Evolutionary conservation across 2,797 vertebrate genomes (phyloP), one percentile per base, ranked within the genome.

Genomic region (Periparus ater): DNA sequence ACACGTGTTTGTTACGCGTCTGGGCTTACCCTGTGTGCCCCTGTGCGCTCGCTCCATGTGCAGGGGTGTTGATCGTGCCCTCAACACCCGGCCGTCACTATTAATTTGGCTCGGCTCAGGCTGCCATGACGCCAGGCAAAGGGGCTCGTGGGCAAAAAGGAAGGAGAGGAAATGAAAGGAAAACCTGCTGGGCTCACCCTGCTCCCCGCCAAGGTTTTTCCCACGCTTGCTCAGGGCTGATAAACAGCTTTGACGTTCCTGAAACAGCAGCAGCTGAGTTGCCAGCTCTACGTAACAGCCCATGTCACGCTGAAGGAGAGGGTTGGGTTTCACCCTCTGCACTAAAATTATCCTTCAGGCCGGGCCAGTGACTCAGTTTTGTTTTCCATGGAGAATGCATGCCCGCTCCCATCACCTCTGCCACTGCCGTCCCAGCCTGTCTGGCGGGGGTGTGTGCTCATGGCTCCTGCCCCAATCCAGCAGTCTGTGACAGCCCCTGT

Each of bases 1-100:
- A 17, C 10, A 11, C 1, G 2, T 66, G 51, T 32, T 22, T 55
- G 44, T 50, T 42, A 6, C 15, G 42, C 1, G 0, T 48, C 44
- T 36, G 60, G 78, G 13, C 40, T 89, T 40, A 65, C 44, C 38
- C 38, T 71, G 26, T 47, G 30, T 79, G 44, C 27, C 21, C 36
- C 53, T 67, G 53, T 0, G 0, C 3, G 13, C 80, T 78, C 1
- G 0, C 36, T 58, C 36, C 0, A 1, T 63, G 32, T 40, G 2
- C 1, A 2, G n/a, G 16, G 4, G 10, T 27, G 36, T 34, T 73
- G 72, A 65, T 90, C 42, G 25, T 4, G 58, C 2, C 2, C 66
- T 89, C 62, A 65, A 61, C 86, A 42, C 45, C 18, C 0, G 0
- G 27, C 66, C 0, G 0, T 88, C 91, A 75, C 53, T 22, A 11